Conservation (phyloP, 2,888 invertebrate species). For the Apomyelois bistriatella region DNA sequence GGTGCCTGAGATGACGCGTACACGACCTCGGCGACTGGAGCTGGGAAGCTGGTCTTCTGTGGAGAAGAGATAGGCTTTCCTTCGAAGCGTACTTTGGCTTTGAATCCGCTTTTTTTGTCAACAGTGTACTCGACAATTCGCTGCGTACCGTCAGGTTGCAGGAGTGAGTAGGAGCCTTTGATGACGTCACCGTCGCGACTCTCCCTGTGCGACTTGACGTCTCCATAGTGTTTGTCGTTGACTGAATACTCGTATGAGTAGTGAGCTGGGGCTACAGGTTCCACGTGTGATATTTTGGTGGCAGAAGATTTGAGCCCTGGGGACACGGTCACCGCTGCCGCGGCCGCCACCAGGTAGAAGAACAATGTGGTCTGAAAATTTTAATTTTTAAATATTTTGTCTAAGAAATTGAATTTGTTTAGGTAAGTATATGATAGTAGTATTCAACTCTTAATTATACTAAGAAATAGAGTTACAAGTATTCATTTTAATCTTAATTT, state of each 20-base stretch:
- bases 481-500: no score
- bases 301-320: conserved; percentile 20
- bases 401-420: no score
- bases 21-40: conserved; percentile 31
- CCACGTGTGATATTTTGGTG: conserved; percentile 31
- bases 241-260: conserved; percentile 76
- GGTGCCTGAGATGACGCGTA: conserved; percentile 34
- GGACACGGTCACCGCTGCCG: conserved; percentile 30
- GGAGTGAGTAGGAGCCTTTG: conserved; percentile 79
- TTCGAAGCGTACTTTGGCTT: conserved; percentile 31
- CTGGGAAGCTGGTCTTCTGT: conserved; percentile 27
- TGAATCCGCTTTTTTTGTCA: conserved; percentile 49
- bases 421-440: no score
- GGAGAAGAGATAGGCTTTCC: conserved; percentile 23
- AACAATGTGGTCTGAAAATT: conserved; percentile 25
- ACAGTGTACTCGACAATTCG: conserved; percentile 73
- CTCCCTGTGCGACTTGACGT: conserved; percentile 78
- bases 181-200: conserved; percentile 76
- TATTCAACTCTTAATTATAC: no score
- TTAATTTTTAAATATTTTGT: background rate
- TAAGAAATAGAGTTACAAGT: no score
- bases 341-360: conserved; percentile 30
- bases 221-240: conserved; percentile 77
- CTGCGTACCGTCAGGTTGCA: conserved; percentile 73
- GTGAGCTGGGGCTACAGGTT: conserved; percentile 47